Percentiles rank a stretch among this genome's conserved stretches.
Evolutionary conservation across 2,888 invertebrate genomes (phyloP).

Genomic region (Drosophila algonquin): DNA sequence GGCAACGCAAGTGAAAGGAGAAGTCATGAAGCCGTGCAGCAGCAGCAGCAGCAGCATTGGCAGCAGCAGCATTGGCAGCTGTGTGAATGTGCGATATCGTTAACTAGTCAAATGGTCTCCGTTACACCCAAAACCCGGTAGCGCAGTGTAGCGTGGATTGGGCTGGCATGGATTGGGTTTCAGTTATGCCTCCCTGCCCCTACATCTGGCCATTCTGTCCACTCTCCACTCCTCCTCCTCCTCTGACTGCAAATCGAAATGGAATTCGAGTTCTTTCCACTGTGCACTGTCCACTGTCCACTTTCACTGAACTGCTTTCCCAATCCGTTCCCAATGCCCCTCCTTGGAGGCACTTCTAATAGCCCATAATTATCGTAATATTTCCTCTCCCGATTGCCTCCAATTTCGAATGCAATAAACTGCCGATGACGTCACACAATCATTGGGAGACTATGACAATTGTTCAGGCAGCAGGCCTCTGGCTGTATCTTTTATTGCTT

Average conservation of each 20-base stretch:
- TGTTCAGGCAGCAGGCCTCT: background rate
- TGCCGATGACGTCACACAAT: slow-evolving; percentile 26
- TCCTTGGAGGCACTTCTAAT: slow-evolving; percentile 69
- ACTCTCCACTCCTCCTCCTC: slow-evolving; percentile 33
- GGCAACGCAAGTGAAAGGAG: slow-evolving; percentile 70
- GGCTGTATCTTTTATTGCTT: slow-evolving; percentile 1
- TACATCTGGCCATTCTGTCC: slow-evolving; percentile 20
- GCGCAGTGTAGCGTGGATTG: slow-evolving; percentile 70
- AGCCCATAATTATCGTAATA: slow-evolving; percentile 63
- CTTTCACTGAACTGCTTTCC: slow-evolving; percentile 69
- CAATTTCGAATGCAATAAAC: slow-evolving; percentile 21
- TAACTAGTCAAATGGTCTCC: slow-evolving; percentile 62
- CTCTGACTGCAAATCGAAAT: background rate
- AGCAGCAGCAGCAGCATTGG: background rate
- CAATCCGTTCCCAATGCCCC: slow-evolving; percentile 46
- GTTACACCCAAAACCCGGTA: slow-evolving; percentile 78
- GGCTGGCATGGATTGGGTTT: slow-evolving; percentile 12
- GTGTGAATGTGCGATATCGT: slow-evolving; percentile 58
- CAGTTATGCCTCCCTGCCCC: slow-evolving; percentile 22
- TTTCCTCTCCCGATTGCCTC: slow-evolving; percentile 57
- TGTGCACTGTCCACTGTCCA: slow-evolving; percentile 48
- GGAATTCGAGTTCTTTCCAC: background rate
- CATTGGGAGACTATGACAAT: background rate
- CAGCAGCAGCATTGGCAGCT: slow-evolving; percentile 26
- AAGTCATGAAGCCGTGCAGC: slow-evolving; percentile 73